A percentile compares a stretch with the other conserved stretches of the same genome.
These are phyloP conservation scores for Psammodynastes pulverulentus DNA, from an alignment of 2,113 vertebrate genomes.

Conservation along the genomic window DNA sequence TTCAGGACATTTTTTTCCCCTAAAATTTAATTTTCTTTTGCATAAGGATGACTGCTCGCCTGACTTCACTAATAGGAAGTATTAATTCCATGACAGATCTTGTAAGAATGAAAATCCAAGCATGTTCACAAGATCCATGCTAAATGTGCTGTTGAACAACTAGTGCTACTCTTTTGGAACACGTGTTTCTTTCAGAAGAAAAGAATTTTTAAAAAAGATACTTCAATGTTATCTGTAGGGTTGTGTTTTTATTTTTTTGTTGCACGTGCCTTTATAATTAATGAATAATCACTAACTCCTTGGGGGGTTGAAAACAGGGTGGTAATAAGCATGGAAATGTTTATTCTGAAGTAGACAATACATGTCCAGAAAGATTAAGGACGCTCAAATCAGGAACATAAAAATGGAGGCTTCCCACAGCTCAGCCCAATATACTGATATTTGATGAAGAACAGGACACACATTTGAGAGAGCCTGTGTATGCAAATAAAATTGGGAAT, in stretches of 20 bases:
- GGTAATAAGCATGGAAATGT: slow-evolving; percentile 22
- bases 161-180: background rate
- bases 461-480: slow-evolving; percentile 50
- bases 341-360: slow-evolving; percentile 35
- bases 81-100: background rate
- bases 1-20: background rate
- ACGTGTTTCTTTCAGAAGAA: background rate
- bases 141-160: background rate
- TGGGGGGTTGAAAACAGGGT: slow-evolving; percentile 10
- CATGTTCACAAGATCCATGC: background rate
- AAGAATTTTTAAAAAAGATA: background rate
- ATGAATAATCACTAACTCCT: slow-evolving; percentile 38
- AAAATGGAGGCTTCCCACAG: slow-evolving; percentile 60
- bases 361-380: slow-evolving; percentile 54
- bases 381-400: slow-evolving; percentile 51
- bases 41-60: background rate
- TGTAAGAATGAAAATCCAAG: background rate
- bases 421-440: slow-evolving; percentile 48
- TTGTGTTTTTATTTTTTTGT: background rate
- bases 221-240: background rate
- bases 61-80: background rate
- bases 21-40: background rate
- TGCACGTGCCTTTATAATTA: background rate
- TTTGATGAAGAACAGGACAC: slow-evolving; percentile 62
- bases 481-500: slow-evolving; percentile 68